Percentiles rank a stretch among this genome's conserved stretches.
Evolutionary conservation across 2,113 vertebrate genomes (phyloP).

Genomic region (Syngnathus floridae): DNA sequence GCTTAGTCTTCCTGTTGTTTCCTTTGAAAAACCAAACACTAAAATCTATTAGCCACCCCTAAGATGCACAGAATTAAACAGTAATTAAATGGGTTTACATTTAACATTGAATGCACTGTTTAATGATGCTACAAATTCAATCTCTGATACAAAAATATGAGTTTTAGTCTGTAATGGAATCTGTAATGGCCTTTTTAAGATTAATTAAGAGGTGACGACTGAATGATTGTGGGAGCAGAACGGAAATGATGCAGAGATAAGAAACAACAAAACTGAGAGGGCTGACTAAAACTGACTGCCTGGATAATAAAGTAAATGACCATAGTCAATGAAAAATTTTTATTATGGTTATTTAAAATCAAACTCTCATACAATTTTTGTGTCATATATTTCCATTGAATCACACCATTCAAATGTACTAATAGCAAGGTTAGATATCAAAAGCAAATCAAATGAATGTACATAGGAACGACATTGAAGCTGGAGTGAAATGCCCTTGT

Average conservation of each 20-base stretch:
- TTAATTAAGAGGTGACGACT: conserved; percentile 14
- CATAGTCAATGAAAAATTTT: background rate
- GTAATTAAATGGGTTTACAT: background rate
- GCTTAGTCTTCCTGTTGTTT: background rate
- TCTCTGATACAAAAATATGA: background rate
- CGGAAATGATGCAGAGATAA: background rate
- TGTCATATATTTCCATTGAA: background rate
- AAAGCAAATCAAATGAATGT: background rate
- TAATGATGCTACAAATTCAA: background rate
- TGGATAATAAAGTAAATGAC: background rate
- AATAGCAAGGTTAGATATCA: background rate
- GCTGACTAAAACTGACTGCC: background rate
- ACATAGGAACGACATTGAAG: background rate
- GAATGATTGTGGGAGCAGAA: conserved; percentile 17
- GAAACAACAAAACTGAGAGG: background rate
- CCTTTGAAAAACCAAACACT: conserved; percentile 1
- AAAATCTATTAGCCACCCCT: background rate
- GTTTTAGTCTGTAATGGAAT: background rate
- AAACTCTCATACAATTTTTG: background rate
- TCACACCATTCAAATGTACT: background rate
- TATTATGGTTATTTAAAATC: background rate
- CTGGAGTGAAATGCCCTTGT: background rate
- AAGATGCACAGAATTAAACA: background rate
- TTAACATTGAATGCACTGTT: background rate
- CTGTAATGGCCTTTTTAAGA: conserved; percentile 1